These are phyloP conservation scores for Vesta saturnalis DNA, from an alignment of 2,888 invertebrate species.

Conservation along the genomic window DNA sequence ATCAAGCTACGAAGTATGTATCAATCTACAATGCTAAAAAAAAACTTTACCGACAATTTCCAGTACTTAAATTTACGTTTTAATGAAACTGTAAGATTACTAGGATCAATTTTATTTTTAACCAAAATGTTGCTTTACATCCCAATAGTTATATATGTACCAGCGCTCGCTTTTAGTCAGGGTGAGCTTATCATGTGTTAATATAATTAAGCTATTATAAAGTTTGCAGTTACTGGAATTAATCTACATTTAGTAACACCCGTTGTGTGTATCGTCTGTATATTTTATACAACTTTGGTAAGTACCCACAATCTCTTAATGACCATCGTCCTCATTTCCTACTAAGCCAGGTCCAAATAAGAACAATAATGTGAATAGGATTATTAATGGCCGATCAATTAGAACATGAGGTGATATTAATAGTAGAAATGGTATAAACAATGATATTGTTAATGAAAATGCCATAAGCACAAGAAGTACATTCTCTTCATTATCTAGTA, in stretches of 20 bases:
- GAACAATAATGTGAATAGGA: slow-evolving; percentile 39
- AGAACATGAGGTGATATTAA: slow-evolving; percentile 47
- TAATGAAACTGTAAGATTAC: slow-evolving; percentile 71
- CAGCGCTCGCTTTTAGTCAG: slow-evolving; percentile 86
- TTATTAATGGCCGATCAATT: slow-evolving; percentile 44
- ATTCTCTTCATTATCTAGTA: slow-evolving; percentile 45
- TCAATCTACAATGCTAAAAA: not conserved
- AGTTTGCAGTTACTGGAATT: slow-evolving; percentile 78
- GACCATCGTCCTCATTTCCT: not conserved
- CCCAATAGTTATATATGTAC: slow-evolving; percentile 89
- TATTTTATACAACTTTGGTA: slow-evolving; percentile 91
- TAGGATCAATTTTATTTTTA: slow-evolving; percentile 76
- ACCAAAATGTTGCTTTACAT: slow-evolving; percentile 81
- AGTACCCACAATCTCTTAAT: slow-evolving; percentile 64
- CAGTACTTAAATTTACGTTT: slow-evolving; percentile 77
- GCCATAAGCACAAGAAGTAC: slow-evolving; percentile 47
- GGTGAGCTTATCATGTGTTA: slow-evolving; percentile 62
- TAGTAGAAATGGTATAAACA: slow-evolving; percentile 47
- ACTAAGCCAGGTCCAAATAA: slow-evolving; percentile 45
- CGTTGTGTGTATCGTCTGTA: slow-evolving; percentile 86
- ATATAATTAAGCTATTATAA: slow-evolving; percentile 5
- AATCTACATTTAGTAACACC: slow-evolving; percentile 82
- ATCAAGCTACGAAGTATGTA: slow-evolving; percentile 76
- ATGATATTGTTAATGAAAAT: slow-evolving; percentile 47
- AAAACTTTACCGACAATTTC: slow-evolving; percentile 49